phyloP scores from a whole-genome alignment of 2,113 vertebrate species.

The Phrynocephalus versicolor region DNA sequence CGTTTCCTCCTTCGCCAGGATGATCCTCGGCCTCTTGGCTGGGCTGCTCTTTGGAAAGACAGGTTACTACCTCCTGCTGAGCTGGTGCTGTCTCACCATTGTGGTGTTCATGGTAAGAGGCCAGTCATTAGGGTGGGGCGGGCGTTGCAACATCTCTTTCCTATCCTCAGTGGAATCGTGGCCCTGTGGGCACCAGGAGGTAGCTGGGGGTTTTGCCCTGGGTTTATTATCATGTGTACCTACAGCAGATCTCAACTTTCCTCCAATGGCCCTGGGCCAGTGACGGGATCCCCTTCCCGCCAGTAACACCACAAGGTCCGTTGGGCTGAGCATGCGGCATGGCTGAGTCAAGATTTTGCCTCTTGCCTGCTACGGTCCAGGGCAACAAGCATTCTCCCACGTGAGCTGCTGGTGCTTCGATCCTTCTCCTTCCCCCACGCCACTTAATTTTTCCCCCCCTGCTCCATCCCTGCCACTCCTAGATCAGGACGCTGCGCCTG shows the following conservation, averaged over 20 bases:
- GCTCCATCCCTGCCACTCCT: neutral
- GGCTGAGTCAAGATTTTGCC: too few species aligned
- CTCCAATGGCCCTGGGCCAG: too few species aligned
- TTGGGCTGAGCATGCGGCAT: too few species aligned
- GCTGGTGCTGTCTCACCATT: conserved; percentile 87
- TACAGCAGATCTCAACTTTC: too few species aligned
- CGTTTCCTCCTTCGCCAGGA: conserved; percentile 68
- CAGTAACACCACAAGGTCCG: too few species aligned
- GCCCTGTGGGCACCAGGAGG: neutral
- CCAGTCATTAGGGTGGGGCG: too few species aligned
- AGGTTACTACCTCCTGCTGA: conserved; percentile 84
- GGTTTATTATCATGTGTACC: neutral
- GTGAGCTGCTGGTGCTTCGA: too few species aligned
- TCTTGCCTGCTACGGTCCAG: too few species aligned
- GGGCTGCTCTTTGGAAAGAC: conserved; percentile 86
- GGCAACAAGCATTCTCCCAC: too few species aligned
- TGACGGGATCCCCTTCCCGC: neutral
- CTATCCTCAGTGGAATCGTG: neutral
- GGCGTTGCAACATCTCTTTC: neutral
- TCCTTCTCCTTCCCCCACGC: too few species aligned
- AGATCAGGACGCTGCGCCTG: conserved; percentile 88
- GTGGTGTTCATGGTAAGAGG: conserved; percentile 86
- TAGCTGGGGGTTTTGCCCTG: neutral
- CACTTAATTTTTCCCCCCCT: too few species aligned
- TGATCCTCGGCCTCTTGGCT: conserved; percentile 85